Conservation (phyloP, 1,140 invertebrate species). For the Zaprionus kolodkinae region DNA sequence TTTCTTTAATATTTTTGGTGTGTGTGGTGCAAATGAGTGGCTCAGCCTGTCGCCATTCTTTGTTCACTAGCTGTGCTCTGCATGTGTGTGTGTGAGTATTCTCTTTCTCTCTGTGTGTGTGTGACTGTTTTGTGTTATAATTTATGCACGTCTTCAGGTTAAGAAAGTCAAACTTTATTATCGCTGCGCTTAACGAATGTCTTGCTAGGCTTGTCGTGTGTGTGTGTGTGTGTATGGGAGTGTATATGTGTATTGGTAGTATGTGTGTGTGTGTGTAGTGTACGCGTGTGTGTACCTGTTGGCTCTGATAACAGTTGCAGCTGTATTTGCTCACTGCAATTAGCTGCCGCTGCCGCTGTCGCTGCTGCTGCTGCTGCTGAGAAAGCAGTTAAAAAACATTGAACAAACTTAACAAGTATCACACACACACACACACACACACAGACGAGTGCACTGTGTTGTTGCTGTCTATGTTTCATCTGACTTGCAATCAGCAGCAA, state of each 20-base stretch:
- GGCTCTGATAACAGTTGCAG: constrained; percentile 61
- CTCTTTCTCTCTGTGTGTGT: constrained; percentile 29
- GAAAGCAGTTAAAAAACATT: neutral
- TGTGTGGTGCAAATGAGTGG: constrained; percentile 74
- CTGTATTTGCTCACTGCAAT: constrained; percentile 21
- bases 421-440: neutral
- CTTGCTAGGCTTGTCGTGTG: neutral
- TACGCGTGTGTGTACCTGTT: constrained; percentile 9
- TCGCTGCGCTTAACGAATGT: constrained; percentile 26
- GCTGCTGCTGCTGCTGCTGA: no score
- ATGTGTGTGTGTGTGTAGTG: constrained; percentile 8
- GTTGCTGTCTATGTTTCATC: constrained; percentile 22
- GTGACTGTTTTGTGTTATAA: constrained; percentile 62
- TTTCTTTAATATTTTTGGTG: constrained; percentile 67
- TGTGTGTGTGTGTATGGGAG: neutral
- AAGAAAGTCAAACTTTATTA: constrained; percentile 75
- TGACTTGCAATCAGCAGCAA: constrained; percentile 35
- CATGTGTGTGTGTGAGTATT: constrained; percentile 14
- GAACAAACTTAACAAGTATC: neutral
- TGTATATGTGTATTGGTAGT: constrained; percentile 3
- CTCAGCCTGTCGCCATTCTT: constrained; percentile 70
- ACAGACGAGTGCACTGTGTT: constrained; percentile 17
- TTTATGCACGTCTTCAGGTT: constrained; percentile 80
- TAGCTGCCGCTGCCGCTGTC: neutral
- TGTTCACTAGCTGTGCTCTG: constrained; percentile 41